Percentiles rank a stretch among this genome's conserved stretches.
Conservation (phyloP, 2,888 invertebrate genomes). For the Ecdyonurus torrentis region DNA sequence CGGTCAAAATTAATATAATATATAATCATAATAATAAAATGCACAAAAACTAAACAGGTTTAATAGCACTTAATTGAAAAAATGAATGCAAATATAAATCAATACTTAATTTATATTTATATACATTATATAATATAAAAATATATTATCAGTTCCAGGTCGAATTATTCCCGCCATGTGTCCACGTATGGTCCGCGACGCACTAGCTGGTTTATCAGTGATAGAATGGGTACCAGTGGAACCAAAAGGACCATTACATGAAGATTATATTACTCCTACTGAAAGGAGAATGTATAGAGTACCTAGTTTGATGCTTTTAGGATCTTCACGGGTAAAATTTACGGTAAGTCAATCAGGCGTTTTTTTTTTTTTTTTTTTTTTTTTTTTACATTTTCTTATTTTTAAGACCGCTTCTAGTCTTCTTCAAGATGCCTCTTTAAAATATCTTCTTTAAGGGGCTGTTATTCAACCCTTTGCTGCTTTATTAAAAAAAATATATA, state of each 20-base stretch:
- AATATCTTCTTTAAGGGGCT: too few species aligned
- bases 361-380: not conserved
- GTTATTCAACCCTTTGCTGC: too few species aligned
- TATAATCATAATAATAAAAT: not conserved
- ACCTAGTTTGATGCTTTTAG: conserved; percentile 19
- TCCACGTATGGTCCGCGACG: not conserved
- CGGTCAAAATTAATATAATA: too few species aligned
- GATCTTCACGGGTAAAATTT: not conserved
- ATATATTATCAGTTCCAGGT: not conserved
- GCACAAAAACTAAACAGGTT: too few species aligned
- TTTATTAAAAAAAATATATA: too few species aligned
- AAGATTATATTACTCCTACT: conserved; percentile 40
- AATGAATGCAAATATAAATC: too few species aligned
- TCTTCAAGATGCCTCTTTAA: too few species aligned
- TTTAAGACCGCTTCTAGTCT: too few species aligned
- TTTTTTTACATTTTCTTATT: too few species aligned
- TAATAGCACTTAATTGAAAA: too few species aligned
- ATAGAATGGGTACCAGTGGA: not conserved
- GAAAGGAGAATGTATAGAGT: conserved; percentile 34
- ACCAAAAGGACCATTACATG: conserved; percentile 22
- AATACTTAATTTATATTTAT: not conserved
- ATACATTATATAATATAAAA: not conserved
- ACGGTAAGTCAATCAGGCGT: not conserved
- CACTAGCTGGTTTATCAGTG: not conserved
- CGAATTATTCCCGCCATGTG: not conserved